These are phyloP conservation scores for Paramisgurnus dabryanus DNA, from an alignment of 2,113 vertebrate species.

Conservation along the genomic window DNA sequence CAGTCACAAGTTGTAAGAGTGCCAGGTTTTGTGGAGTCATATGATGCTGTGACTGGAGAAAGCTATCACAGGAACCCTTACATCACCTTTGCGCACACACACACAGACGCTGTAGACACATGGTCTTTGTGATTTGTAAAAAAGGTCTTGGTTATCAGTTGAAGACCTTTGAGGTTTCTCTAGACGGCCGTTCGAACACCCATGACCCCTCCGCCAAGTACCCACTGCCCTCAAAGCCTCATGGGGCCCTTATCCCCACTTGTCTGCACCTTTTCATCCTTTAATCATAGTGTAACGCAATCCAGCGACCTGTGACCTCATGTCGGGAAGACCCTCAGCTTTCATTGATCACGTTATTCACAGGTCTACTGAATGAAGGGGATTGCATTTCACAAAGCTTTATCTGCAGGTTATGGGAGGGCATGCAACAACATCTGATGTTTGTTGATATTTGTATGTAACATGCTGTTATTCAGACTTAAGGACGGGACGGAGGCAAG, in stretches of 20 bases:
- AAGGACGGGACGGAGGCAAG: too few relatives aligned
- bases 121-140: conserved; percentile 15
- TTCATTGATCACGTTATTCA: conserved; percentile 40
- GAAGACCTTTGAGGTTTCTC: conserved; percentile 22
- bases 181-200: background rate
- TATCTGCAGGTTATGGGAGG: background rate
- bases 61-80: background rate
- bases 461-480: background rate
- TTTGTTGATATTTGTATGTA: conserved; percentile 14
- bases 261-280: conserved; percentile 46
- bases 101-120: conserved; percentile 13
- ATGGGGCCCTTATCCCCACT: conserved; percentile 28
- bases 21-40: conserved; percentile 30
- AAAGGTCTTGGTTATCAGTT: conserved; percentile 32
- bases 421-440: background rate
- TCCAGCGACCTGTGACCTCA: conserved; percentile 41
- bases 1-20: conserved; percentile 15
- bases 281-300: conserved; percentile 54
- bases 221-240: conserved; percentile 28
- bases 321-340: conserved; percentile 31
- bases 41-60: conserved; percentile 24
- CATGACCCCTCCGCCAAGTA: conserved; percentile 14
- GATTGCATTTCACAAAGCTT: conserved; percentile 20
- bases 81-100: conserved; percentile 8
- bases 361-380: background rate